Conservation (phyloP, 2,797 vertebrate genomes). For the Peromyscus aztecus region DNA sequence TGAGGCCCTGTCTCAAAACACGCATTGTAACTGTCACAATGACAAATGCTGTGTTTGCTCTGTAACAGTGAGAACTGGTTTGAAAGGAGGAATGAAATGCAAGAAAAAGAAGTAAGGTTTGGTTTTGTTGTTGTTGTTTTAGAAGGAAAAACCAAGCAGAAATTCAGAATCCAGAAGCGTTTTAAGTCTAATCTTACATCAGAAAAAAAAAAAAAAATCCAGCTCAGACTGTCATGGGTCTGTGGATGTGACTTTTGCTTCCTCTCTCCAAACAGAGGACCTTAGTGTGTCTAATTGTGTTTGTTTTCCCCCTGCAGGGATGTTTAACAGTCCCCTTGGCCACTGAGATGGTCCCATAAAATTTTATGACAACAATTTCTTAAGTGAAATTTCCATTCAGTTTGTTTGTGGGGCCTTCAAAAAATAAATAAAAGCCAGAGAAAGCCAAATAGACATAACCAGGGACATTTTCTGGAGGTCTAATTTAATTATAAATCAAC, state of each 20-base stretch:
- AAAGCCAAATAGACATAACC: constrained; percentile 76
- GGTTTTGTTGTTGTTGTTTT: neutral
- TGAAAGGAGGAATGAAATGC: neutral
- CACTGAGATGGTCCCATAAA: constrained; percentile 73
- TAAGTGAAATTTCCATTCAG: constrained; percentile 74
- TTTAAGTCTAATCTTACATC: constrained; percentile 47
- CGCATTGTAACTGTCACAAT: neutral
- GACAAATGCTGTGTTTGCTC: neutral
- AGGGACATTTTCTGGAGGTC: constrained; percentile 76
- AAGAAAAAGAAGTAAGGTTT: neutral
- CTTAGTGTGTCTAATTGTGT: constrained; percentile 81
- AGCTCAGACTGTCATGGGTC: neutral
- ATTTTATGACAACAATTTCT: constrained; percentile 74
- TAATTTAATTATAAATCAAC: constrained; percentile 82
- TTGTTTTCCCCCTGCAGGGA: constrained; percentile 75
- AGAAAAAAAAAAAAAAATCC: constrained; percentile 35
- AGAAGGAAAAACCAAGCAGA: neutral
- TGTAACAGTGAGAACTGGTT: neutral
- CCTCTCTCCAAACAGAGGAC: constrained; percentile 65
- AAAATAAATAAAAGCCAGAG: constrained; percentile 57
- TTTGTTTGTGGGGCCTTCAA: constrained; percentile 75
- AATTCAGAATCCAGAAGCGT: constrained; percentile 17
- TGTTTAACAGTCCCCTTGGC: constrained; percentile 63
- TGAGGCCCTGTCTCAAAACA: neutral
- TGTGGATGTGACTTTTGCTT: constrained; percentile 67